Percentiles rank a stretch among this genome's conserved stretches.
phyloP scores from a whole-genome alignment of 2,888 invertebrate genomes.

The Aporophyla nigra region DNA sequence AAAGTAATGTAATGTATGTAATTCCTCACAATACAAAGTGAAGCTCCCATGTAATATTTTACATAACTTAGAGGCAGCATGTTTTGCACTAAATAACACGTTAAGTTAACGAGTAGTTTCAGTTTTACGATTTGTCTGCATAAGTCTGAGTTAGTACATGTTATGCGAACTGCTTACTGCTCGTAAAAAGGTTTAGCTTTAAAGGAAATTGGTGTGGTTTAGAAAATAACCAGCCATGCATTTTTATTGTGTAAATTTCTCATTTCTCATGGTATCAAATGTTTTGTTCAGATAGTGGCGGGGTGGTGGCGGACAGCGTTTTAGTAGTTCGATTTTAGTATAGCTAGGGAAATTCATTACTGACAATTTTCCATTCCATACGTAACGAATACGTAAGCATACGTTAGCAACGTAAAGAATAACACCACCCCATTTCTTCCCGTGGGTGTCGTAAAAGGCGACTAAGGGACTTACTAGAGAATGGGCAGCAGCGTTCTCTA shows the following conservation, averaged over 20 bases:
- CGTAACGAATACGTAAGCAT: too few species aligned
- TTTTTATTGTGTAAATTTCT: not conserved
- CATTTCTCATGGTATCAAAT: not conserved
- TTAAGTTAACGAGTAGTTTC: constrained; percentile 54
- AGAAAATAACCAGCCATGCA: not conserved
- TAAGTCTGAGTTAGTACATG: constrained; percentile 46
- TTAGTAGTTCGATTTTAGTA: not conserved
- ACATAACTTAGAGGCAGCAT: constrained; percentile 40
- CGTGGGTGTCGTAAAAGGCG: too few species aligned
- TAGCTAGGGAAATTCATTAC: not conserved
- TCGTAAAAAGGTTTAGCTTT: constrained; percentile 56
- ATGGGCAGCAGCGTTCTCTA: too few species aligned
- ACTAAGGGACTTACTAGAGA: too few species aligned
- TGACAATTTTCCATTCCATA: not conserved
- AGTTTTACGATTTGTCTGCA: constrained; percentile 64
- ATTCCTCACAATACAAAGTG: not conserved
- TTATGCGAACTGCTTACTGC: constrained; percentile 48
- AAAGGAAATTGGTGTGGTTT: constrained; percentile 39
- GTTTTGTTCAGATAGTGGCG: not conserved
- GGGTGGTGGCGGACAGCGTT: not conserved
- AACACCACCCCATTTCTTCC: too few species aligned
- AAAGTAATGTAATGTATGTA: too few species aligned
- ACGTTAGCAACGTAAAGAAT: too few species aligned
- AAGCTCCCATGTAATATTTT: constrained; percentile 39
- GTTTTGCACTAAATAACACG: constrained; percentile 55